Evolutionary conservation across 2,797 vertebrate species (phyloP).

Genomic region (Mergus octosetaceus): DNA sequence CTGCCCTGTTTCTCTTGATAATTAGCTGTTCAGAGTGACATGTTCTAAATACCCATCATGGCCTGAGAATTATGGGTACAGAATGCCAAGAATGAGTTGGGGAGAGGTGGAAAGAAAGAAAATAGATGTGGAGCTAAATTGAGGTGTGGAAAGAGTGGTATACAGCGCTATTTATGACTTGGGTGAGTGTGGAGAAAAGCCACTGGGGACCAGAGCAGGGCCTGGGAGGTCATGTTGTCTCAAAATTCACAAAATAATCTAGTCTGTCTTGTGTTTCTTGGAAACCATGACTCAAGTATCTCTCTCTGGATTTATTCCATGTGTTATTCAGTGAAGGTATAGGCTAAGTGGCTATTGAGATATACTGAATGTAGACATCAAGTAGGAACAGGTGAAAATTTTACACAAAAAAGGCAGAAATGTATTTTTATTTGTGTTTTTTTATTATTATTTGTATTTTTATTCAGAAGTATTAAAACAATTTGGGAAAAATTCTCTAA

Average conservation of each 20-base stretch:
- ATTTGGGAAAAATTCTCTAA: neutral
- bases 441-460: neutral
- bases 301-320: neutral
- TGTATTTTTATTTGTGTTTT: too few relatives aligned
- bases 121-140: neutral
- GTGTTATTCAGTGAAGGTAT: neutral
- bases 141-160: neutral
- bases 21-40: neutral
- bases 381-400: neutral
- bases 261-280: neutral
- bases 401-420: neutral
- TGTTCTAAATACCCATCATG: neutral
- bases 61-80: neutral
- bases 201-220: neutral
- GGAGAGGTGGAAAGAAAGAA: neutral
- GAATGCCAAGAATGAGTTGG: neutral
- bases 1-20: neutral
- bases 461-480: neutral
- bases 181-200: neutral
- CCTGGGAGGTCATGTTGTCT: neutral
- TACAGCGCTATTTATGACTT: neutral
- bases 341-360: neutral
- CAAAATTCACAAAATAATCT: neutral
- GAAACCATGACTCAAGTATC: neutral
- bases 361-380: neutral